A percentile compares a stretch with the other conserved stretches of the same genome.
Conservation (phyloP, 1,140 invertebrate genomes). For the Melanaphis sacchari region DNA sequence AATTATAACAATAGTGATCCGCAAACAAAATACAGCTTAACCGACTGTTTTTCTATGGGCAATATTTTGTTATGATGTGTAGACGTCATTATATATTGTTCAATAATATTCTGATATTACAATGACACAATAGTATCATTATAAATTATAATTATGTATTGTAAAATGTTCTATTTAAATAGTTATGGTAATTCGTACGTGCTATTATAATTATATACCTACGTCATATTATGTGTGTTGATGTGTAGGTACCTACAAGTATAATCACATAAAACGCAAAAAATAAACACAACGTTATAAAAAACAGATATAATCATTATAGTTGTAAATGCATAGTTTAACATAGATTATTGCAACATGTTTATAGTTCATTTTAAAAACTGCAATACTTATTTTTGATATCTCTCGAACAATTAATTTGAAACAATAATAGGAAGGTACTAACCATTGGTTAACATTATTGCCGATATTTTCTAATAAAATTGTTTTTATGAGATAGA, state of each 20-base stretch:
- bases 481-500: background rate
- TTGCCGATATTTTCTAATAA: background rate
- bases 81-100: background rate
- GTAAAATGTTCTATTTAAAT: background rate
- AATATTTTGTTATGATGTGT: background rate
- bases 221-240: background rate
- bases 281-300: background rate
- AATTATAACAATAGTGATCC: background rate
- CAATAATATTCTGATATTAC: background rate
- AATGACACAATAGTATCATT: background rate
- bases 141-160: background rate
- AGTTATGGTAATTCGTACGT: background rate
- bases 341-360: background rate
- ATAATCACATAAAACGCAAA: background rate
- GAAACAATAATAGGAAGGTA: background rate
- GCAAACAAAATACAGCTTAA: background rate
- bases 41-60: background rate
- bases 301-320: background rate
- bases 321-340: background rate
- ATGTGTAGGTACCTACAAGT: background rate
- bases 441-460: background rate
- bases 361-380: background rate
- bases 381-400: background rate
- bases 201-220: background rate
- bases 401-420: background rate